These are phyloP conservation scores for Lindbergichthys nudifrons DNA, from an alignment of 2,797 vertebrate species.

Conservation along the genomic window DNA sequence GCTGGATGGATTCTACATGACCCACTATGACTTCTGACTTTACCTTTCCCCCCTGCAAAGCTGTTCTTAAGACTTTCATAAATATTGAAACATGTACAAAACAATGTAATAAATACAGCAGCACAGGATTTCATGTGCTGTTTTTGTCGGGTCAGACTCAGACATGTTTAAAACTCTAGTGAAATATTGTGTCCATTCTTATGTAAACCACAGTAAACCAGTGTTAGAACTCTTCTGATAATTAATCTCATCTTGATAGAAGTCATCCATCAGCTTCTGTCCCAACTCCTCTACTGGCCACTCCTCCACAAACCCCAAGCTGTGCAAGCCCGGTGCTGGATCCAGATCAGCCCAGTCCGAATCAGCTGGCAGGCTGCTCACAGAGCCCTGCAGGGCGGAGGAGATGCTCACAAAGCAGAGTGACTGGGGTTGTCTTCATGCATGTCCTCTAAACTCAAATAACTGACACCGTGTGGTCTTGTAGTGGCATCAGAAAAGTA, in stretches of 20 bases:
- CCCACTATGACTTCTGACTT: not conserved
- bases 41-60: not conserved
- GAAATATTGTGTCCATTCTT: not conserved
- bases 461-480: not conserved
- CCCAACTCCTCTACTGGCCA: not conserved
- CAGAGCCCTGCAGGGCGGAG: not conserved
- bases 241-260: not conserved
- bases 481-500: not conserved
- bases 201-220: not conserved
- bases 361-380: not conserved
- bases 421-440: not conserved
- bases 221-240: not conserved
- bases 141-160: not conserved
- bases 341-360: not conserved
- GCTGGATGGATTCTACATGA: not conserved
- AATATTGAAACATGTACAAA: not conserved
- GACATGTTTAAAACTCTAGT: not conserved
- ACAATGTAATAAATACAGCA: not conserved
- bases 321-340: conserved; percentile 9
- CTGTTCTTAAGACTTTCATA: too few species aligned
- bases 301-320: conserved; percentile 17
- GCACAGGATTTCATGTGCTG: not conserved
- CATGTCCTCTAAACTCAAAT: conserved; percentile 11
- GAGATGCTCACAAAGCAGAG: conserved; percentile 19
- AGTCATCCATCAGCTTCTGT: not conserved